Conservation (phyloP, 2,888 invertebrate species). For the Sussaba pulchella region DNA sequence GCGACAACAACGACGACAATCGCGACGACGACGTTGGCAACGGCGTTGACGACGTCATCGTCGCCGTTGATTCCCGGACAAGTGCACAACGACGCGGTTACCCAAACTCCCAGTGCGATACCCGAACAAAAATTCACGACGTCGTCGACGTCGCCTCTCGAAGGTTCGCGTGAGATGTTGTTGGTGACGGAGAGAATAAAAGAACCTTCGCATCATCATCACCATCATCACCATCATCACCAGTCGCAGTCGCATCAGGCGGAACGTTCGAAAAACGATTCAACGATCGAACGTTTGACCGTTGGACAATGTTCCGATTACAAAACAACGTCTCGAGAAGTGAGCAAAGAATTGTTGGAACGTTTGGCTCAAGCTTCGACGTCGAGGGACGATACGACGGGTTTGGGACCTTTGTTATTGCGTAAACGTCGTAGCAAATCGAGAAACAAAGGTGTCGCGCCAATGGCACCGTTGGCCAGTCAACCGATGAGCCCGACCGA, state of each 20-base stretch:
- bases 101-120: constrained; percentile 56
- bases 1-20: constrained; percentile 19
- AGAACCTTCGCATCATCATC: constrained; percentile 72
- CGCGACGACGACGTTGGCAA: constrained; percentile 48
- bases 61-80: constrained; percentile 61
- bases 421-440: constrained; percentile 88
- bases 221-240: constrained; percentile 77
- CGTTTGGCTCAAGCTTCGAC: constrained; percentile 80
- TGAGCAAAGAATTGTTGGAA: constrained; percentile 80
- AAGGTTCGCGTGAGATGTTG: constrained; percentile 26
- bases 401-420: constrained; percentile 83
- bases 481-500: constrained; percentile 85
- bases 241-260: constrained; percentile 68
- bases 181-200: constrained; percentile 46
- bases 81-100: constrained; percentile 67
- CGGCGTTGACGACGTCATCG: constrained; percentile 28
- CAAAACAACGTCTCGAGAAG: constrained; percentile 74
- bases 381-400: constrained; percentile 74
- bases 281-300: constrained; percentile 64
- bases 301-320: constrained; percentile 67
- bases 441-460: constrained; percentile 85
- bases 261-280: constrained; percentile 68
- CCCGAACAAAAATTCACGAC: constrained; percentile 56
- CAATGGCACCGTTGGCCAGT: constrained; percentile 85
- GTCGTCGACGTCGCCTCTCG: constrained; percentile 37